phyloP scores from a whole-genome alignment of 2,797 vertebrate genomes.

The Oreortyx pictus region DNA sequence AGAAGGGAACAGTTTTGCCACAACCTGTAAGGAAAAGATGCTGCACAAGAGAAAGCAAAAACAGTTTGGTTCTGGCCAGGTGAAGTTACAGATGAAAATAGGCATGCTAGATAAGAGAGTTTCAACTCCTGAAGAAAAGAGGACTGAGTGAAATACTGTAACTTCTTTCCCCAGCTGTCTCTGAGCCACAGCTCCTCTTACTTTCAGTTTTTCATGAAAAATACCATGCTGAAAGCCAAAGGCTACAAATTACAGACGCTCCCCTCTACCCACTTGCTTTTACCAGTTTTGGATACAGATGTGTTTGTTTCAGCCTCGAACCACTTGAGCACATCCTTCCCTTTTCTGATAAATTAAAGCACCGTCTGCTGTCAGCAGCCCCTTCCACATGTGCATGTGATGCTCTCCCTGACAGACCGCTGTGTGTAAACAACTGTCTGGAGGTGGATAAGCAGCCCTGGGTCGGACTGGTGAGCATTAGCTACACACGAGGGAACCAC shows the following conservation, averaged over 20 bases:
- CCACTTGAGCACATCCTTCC: neutral
- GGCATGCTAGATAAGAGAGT: neutral
- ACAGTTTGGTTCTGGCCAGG: neutral
- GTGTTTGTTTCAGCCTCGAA: constrained; percentile 15
- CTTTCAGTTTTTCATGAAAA: neutral
- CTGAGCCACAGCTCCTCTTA: neutral
- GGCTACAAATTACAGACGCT: neutral
- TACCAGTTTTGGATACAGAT: neutral
- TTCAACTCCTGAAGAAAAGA: neutral
- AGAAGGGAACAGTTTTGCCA: neutral
- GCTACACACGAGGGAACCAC: neutral
- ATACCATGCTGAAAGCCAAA: neutral
- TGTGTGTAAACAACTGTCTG: constrained; percentile 17
- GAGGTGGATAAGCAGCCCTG: neutral
- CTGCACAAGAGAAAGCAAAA: neutral
- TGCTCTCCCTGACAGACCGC: neutral
- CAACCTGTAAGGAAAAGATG: neutral
- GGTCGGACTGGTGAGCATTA: constrained; percentile 9
- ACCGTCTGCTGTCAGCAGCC: constrained; percentile 63
- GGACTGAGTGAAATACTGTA: neutral
- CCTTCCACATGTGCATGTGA: constrained; percentile 45
- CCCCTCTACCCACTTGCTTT: neutral
- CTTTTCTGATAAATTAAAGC: constrained; percentile 69
- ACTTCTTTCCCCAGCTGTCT: constrained; percentile 5
- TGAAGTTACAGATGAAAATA: neutral